Evolutionary conservation across 2,113 vertebrate genomes (phyloP), one percentile per base, ranked within the genome.

Genomic region (Chamaea fasciata): DNA sequence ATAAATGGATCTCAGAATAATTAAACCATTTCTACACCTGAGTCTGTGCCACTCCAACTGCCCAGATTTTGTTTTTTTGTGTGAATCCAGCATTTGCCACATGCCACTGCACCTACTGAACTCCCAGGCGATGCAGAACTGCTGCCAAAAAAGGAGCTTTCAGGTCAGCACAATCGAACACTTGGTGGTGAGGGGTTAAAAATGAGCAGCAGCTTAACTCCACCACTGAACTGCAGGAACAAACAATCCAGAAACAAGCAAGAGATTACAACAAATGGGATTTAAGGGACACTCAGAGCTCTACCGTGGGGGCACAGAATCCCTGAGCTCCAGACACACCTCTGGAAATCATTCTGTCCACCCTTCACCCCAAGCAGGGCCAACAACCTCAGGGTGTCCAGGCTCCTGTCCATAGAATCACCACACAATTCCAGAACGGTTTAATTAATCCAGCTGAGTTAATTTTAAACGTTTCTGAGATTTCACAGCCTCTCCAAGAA

Each of bases 251-350:
- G 60, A 50, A 78, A 52, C 33, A 42, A 44, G 6, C 3, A 39
- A 35, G 41, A 37, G 16, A 52, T 57, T 15, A 7, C 15, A 26
- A 57, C 85, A 28, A 19, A 11, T 7, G 39, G 74, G 9, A n/a
- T 1, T 37, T 9, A 1, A 52, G 53, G 53, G 37, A 20, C 27
- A 10, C 24, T 30, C 59, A 19, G 59, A 6, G n/a, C 42, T 68
- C 27, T 21, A 3, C 4, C 4, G 35, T 0, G 0, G 15, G 14
- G 15, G n/a, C 56, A 59, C 17, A 75, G 31, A 24, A 33, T 2
- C 41, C 9, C 59, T 10, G 60, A 78, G 55, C 44, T 69, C 5
- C 42, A 42, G 57, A 71, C 15, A 28, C 1, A 7, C 6, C 18
- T 53, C 68, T 84, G 75, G 53, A 47, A 13, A 80, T 22, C 3